Conservation (phyloP, 1,140 invertebrate genomes). For the Charaxes varanes region DNA sequence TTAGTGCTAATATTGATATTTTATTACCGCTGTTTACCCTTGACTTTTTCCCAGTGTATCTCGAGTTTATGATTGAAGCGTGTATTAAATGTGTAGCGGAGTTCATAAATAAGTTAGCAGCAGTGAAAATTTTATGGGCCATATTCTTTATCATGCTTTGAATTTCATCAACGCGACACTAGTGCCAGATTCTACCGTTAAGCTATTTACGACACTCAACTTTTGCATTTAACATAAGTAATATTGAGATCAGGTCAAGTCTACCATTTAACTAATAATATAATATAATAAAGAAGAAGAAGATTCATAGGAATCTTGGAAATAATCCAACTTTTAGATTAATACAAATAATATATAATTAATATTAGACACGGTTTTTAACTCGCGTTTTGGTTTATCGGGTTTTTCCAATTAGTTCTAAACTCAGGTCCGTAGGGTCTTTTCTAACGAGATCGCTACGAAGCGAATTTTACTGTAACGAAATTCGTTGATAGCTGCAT, state of each 20-base stretch:
- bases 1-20: background rate
- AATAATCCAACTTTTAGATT: no score
- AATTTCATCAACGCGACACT: slow-evolving; percentile 56
- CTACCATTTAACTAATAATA: no score
- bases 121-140: slow-evolving; percentile 64
- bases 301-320: no score
- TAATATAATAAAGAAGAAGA: no score
- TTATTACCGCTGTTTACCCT: background rate
- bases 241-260: background rate
- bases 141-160: slow-evolving; percentile 66
- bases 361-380: no score
- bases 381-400: no score
- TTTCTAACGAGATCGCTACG: no score
- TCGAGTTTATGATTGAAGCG: slow-evolving; percentile 33
- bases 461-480: no score
- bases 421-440: no score
- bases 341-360: no score
- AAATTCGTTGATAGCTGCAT: no score
- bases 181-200: slow-evolving; percentile 41
- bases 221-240: slow-evolving; percentile 9
- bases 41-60: slow-evolving; percentile 13
- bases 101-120: slow-evolving; percentile 68
- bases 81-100: slow-evolving; percentile 59
- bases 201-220: slow-evolving; percentile 15
- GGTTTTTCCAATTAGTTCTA: no score